Conservation (phyloP, 2,797 vertebrate species). For the Otus scops region DNA sequence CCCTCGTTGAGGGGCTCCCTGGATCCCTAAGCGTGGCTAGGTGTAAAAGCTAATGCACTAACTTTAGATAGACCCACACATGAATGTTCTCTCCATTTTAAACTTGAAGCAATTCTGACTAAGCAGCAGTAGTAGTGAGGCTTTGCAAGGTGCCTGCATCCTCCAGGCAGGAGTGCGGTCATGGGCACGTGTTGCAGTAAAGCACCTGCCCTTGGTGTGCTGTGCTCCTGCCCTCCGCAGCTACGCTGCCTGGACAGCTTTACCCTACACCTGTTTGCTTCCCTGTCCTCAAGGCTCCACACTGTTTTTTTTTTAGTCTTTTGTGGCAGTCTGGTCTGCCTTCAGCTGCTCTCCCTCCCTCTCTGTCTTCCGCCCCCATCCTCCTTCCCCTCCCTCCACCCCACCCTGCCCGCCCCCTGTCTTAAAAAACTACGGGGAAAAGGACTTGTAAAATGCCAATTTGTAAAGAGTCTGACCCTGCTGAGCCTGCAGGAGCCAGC, state of each 20-base stretch:
- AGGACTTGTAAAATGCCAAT: background rate
- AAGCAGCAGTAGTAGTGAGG: slow-evolving; percentile 4
- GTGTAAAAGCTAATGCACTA: slow-evolving; percentile 59
- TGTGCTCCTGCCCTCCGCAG: background rate
- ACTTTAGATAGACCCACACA: slow-evolving; percentile 46
- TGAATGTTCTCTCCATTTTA: slow-evolving; percentile 75
- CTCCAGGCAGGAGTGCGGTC: background rate
- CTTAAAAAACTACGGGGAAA: background rate
- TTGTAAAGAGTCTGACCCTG: background rate
- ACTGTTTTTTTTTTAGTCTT: background rate
- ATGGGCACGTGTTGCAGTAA: background rate
- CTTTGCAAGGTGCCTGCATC: slow-evolving; percentile 13
- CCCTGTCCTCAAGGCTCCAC: background rate
- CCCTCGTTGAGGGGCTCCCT: background rate
- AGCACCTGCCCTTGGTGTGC: background rate
- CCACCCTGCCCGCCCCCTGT: too few species aligned
- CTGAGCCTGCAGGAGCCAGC: slow-evolving; percentile 20
- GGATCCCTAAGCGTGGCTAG: background rate
- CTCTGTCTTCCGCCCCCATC: background rate
- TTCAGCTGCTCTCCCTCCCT: background rate
- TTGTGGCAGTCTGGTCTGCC: slow-evolving; percentile 3
- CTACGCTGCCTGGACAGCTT: background rate
- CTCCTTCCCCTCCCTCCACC: too few species aligned
- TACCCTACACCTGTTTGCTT: background rate
- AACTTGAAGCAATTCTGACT: slow-evolving; percentile 76